Evolutionary conservation across 2,888 invertebrate genomes (phyloP), one percentile per base, ranked within the genome.

Genomic region (Anodontia alba): DNA sequence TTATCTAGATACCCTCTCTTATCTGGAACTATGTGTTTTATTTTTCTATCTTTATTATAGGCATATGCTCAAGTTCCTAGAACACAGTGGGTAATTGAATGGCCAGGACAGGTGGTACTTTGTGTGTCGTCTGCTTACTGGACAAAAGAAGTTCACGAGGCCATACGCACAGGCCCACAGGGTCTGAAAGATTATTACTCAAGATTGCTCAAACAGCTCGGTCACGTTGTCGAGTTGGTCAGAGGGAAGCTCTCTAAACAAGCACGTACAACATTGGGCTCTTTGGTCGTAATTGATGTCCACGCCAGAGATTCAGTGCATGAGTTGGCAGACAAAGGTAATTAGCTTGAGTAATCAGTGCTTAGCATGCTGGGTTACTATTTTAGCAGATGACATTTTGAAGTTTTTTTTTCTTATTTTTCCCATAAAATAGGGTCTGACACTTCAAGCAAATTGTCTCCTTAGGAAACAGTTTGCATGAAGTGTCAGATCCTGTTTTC

Each of bases 91-190:
- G 98, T 98, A 0, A 95, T 97, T 0, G 95, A 96, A 62, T 99
- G 98, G 98, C 98, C 99, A 0, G 98, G 98, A 0, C 99, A 99
- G 95, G 96, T 97, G 20, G 96, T 97, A 0, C 96, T 98, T 94
- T 97, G 97, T 87, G 94, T 94, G 8, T 94, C 97, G 1, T 97
- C 97, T 95, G 96, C 97, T 87, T 97, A 96, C 93, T 98, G 98
- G 98, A 97, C 97, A 1, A 94, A 96, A 1, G 96, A 97, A 91
- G 97, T 97, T 1, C 97, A 97, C 87, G 96, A 96, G 90, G 96
- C 97, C 71, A 95, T 98, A 49, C 95, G 96, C 29, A 96, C 95
- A 74, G 96, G 96, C 17, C 92, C 95, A 42, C 95, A 95, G 80
- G 95, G 96, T 31, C 94, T 97, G 78, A 92, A 95, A 71, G 94